These are phyloP conservation scores for Eutrigla gurnardus DNA, from an alignment of 2,797 vertebrate genomes.

Conservation along the genomic window DNA sequence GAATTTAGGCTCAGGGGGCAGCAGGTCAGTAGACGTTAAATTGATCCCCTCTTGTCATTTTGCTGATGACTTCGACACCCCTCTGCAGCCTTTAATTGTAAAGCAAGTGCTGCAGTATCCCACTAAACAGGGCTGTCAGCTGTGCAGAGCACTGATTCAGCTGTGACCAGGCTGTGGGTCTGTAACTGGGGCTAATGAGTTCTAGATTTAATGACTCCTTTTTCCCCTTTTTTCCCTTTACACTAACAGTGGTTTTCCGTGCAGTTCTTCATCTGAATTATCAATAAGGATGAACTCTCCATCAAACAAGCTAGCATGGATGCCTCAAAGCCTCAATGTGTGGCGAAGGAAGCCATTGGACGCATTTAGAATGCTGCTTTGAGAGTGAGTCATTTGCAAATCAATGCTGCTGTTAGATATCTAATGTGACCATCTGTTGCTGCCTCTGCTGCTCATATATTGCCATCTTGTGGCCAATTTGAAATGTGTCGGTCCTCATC, in stretches of 20 bases:
- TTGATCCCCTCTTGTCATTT: conserved; percentile 24
- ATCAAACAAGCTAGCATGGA: neutral
- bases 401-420: conserved; percentile 31
- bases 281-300: neutral
- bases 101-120: conserved; percentile 13
- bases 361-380: conserved; percentile 10
- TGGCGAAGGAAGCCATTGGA: conserved; percentile 9
- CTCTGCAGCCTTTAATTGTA: neutral
- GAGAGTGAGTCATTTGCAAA: conserved; percentile 46
- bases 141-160: conserved; percentile 14
- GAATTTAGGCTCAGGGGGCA: conserved; percentile 28
- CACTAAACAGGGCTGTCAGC: conserved; percentile 20
- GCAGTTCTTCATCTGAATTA: neutral
- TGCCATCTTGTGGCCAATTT: conserved; percentile 77
- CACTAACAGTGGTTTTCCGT: neutral
- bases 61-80: conserved; percentile 13
- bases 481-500: conserved; percentile 44
- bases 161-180: conserved; percentile 18
- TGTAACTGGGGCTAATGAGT: conserved; percentile 29
- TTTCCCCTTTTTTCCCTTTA: neutral
- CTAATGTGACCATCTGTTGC: conserved; percentile 66
- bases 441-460: conserved; percentile 54
- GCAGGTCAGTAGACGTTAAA: conserved; percentile 25
- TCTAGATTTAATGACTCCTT: conserved; percentile 2
- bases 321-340: neutral